Conservation (phyloP, 1,140 invertebrate genomes). For the Danaus melanippus region DNA sequence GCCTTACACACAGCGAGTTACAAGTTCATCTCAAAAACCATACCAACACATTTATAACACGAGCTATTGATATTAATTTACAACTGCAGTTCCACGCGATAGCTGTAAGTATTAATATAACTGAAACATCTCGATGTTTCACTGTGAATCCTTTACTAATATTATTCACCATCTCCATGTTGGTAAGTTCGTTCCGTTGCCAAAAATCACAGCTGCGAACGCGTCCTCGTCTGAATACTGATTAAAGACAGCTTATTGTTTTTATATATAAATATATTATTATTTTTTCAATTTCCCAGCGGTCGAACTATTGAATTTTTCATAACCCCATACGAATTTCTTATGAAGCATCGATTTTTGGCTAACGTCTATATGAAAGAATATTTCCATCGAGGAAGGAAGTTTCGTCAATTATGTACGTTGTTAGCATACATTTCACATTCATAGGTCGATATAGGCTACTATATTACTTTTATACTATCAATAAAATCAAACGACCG, state of each 20-base stretch:
- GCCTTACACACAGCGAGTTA: no score
- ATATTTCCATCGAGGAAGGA: slow-evolving; percentile 56
- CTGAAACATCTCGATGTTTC: slow-evolving; percentile 19
- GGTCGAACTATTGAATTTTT: slow-evolving; percentile 64
- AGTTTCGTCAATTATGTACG: slow-evolving; percentile 58
- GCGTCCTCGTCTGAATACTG: slow-evolving; percentile 55
- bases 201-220: slow-evolving; percentile 60
- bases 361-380: slow-evolving; percentile 55
- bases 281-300: slow-evolving; percentile 52
- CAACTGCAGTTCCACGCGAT: slow-evolving; percentile 3
- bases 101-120: slow-evolving; percentile 12
- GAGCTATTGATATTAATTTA: slow-evolving; percentile 19
- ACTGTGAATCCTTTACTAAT: slow-evolving; percentile 16
- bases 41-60: no score
- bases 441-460: slow-evolving; percentile 47
- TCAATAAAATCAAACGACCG: slow-evolving; percentile 54
- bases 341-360: slow-evolving; percentile 43
- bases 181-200: slow-evolving; percentile 24
- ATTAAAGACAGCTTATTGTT: slow-evolving; percentile 61
- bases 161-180: slow-evolving; percentile 19
- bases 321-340: slow-evolving; percentile 57
- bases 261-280: slow-evolving; percentile 42
- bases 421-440: slow-evolving; percentile 65
- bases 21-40: not conserved
- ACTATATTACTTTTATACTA: slow-evolving; percentile 57